These are phyloP conservation scores for Cephus cinctus DNA, from an alignment of 1,140 invertebrate species.

Conservation along the genomic window DNA sequence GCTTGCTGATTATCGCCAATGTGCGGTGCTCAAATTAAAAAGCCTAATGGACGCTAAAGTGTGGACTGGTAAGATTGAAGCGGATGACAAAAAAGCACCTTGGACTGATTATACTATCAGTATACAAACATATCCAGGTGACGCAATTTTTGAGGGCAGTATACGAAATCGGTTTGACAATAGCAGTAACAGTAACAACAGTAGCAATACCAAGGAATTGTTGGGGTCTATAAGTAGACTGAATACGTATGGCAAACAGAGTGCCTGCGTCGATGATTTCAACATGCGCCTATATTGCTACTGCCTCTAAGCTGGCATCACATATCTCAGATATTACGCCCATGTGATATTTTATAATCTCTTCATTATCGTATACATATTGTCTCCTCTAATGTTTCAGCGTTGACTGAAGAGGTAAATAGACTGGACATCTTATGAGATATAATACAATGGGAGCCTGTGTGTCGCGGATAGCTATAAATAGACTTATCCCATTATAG, in stretches of 20 bases:
- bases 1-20: slow-evolving; percentile 61
- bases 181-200: no score
- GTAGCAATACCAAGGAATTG: no score
- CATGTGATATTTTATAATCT: not conserved
- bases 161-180: slow-evolving; percentile 51
- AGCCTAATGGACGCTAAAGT: slow-evolving; percentile 59
- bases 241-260: slow-evolving; percentile 81
- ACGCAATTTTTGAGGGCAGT: slow-evolving; percentile 76
- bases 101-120: slow-evolving; percentile 67
- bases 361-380: slow-evolving; percentile 3
- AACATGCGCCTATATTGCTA: slow-evolving; percentile 78
- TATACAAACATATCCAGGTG: slow-evolving; percentile 66
- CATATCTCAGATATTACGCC: no score
- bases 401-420: not conserved
- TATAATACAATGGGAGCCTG: no score
- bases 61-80: slow-evolving; percentile 47
- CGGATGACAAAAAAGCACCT: slow-evolving; percentile 37
- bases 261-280: slow-evolving; percentile 73
- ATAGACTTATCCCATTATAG: no score
- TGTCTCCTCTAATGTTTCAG: slow-evolving; percentile 11
- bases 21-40: slow-evolving; percentile 58
- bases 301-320: slow-evolving; percentile 53
- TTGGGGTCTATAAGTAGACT: slow-evolving; percentile 71
- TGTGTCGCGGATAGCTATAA: no score
- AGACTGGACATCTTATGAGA: no score